A percentile compares a stretch with the other conserved stretches of the same genome.
These are phyloP conservation scores for Teleogryllus oceanicus DNA, from an alignment of 2,888 invertebrate genomes.

Conservation along the genomic window DNA sequence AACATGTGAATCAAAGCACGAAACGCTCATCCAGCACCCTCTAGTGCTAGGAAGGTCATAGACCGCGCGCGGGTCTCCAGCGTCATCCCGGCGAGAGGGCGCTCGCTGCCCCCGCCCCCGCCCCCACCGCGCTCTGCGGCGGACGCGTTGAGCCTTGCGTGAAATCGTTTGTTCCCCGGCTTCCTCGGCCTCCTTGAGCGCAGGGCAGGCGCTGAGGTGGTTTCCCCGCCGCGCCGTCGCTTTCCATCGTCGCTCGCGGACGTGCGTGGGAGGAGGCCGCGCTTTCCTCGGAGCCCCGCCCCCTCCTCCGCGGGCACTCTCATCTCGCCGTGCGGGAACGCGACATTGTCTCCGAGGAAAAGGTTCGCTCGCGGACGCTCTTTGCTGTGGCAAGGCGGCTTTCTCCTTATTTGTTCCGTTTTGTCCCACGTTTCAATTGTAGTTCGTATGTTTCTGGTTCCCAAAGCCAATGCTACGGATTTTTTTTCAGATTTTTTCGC, in stretches of 20 bases:
- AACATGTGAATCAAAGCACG: no score
- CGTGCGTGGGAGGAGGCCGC: no score
- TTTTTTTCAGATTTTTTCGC: background rate
- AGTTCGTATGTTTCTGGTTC: background rate
- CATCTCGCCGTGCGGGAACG: background rate
- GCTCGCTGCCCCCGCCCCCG: background rate
- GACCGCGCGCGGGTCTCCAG: background rate
- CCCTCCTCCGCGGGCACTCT: background rate
- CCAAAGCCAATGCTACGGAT: background rate
- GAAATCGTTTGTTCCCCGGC: background rate
- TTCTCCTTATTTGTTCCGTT: conserved; percentile 18
- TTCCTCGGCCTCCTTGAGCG: no score
- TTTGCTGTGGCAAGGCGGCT: background rate
- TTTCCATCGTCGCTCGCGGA: no score
- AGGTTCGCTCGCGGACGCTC: background rate
- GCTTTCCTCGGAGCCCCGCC: no score
- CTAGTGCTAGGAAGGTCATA: no score
- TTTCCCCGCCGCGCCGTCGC: no score
- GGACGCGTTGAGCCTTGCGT: background rate
- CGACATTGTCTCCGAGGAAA: background rate
- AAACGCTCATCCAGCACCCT: no score
- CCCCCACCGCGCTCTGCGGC: background rate
- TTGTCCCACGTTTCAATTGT: background rate
- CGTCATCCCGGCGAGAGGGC: background rate
- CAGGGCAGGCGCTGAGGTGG: no score